Percentiles rank a stretch among this genome's conserved stretches.
These are phyloP conservation scores for Scaptomyza parva DNA, from an alignment of 2,888 invertebrate species.

Conservation along the genomic window DNA sequence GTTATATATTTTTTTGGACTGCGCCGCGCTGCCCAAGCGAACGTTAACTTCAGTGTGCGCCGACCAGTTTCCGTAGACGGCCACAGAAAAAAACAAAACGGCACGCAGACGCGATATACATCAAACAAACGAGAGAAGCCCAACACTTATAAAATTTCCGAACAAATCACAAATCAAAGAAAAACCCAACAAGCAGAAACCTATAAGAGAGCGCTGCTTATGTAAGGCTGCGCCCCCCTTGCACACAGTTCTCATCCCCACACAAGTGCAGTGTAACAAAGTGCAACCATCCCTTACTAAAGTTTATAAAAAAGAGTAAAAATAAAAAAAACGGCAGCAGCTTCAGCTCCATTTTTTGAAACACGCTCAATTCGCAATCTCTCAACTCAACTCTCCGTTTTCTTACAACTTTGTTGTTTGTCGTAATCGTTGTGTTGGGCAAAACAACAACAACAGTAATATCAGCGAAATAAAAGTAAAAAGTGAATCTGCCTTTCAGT, in stretches of 20 bases:
- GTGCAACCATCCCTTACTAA: conserved; percentile 38
- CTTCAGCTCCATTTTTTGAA: conserved; percentile 47
- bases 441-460: conserved; percentile 43
- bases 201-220: conserved; percentile 36
- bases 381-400: conserved; percentile 58
- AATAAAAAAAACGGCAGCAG: conserved; percentile 42
- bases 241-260: conserved; percentile 45
- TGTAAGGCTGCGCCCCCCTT: conserved; percentile 49
- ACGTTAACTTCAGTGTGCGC: conserved; percentile 85
- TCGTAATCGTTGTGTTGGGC: conserved; percentile 68
- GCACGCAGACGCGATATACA: conserved; percentile 56
- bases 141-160: conserved; percentile 20
- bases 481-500: conserved; percentile 76
- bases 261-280: conserved; percentile 54
- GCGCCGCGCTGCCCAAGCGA: conserved; percentile 77
- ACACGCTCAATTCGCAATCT: conserved; percentile 69
- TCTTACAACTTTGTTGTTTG: conserved; percentile 39
- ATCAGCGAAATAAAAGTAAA: conserved; percentile 18
- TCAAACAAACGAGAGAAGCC: conserved; percentile 18
- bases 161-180: conserved; percentile 12
- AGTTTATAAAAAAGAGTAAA: not conserved
- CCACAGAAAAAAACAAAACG: conserved; percentile 82
- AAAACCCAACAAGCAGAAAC: too few species aligned
- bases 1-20: conserved; percentile 73
- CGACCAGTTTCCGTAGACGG: conserved; percentile 85